Base-by-base conservation (phyloP, 1,140 invertebrate species). In the Hesperophylax magnus region DNA sequence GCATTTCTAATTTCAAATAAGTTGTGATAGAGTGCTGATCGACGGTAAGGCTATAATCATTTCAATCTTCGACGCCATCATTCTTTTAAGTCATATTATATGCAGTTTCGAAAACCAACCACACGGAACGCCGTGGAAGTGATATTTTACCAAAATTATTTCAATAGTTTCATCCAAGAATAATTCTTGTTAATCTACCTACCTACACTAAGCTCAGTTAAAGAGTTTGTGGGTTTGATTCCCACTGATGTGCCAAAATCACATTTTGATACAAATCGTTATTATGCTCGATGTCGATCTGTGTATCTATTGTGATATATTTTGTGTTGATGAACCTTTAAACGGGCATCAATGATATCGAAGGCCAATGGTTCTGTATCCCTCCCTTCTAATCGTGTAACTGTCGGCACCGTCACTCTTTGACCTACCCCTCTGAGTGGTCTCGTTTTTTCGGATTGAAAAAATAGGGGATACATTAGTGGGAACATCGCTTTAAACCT, bases 381-480 rank as follows among this genome's bases (percentile, higher is more conserved):
- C 20, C 60, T 61, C 3, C 18, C 63, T 27, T n/a, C 27, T 67
- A 14, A n/a, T 22, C 47, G 18, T 72, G 53, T 72, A 72, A 22
- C 69, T 72, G 69, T 72, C 69, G 69, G 69, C 69, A 27, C 69
- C 52, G 39, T 72, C 69, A 24, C 39, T 72, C 47, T 72, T 54
- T 72, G 69, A 72, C 69, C 69, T 72, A 56, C 52, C 20, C 22
- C 54, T 53, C 54, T 72, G 69, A 72, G 69, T 72, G 69, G 69
- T 72, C 69, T 20, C 69, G 27, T 72, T 72, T 72, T 39, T 72
- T 24, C 17, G 63, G 63, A 22, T 54, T 17, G 52, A 72, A 72
- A 72, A 72, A 72, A 72, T 72, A 72, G 56, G 69, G 69, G 69
- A 72, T 72, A 72, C 69, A 72, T 72, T 72, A 72, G n/a, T 20